Percentiles rank a stretch among this genome's conserved stretches.
phyloP scores from a whole-genome alignment of 2,797 vertebrate species.

The Helicolenus hilgendorfi region DNA sequence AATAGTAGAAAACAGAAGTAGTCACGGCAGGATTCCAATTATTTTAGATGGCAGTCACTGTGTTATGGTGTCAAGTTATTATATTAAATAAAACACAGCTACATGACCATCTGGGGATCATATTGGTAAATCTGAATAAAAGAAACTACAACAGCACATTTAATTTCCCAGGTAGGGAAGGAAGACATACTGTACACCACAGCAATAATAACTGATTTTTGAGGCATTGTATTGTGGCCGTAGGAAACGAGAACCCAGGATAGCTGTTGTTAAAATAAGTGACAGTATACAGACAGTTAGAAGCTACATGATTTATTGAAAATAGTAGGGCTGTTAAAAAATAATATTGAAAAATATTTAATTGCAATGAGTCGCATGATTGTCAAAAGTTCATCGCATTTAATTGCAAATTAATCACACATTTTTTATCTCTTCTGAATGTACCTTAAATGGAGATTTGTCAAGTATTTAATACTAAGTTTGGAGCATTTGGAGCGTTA shows the following conservation, averaged over 20 bases:
- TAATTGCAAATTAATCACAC: no score
- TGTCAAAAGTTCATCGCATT: no score
- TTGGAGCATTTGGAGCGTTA: no score
- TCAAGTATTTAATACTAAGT: no score
- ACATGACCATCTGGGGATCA: neutral
- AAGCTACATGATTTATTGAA: neutral
- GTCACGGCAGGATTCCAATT: neutral
- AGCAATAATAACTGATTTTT: neutral
- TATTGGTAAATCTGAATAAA: neutral
- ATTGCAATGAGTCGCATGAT: no score
- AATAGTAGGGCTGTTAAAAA: no score
- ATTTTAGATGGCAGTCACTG: neutral
- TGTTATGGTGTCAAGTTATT: no score
- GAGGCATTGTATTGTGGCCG: neutral
- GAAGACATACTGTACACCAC: neutral
- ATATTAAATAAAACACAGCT: neutral
- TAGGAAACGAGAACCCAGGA: neutral
- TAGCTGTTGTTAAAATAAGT: neutral
- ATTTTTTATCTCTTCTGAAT: no score
- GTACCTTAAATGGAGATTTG: no score
- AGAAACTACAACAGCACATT: neutral
- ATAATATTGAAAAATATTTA: no score
- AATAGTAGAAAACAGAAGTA: neutral
- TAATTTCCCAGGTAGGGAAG: neutral
- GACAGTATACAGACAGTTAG: neutral